These are phyloP conservation scores for Alethe diademata DNA, from an alignment of 2,113 vertebrate genomes.

Conservation along the genomic window DNA sequence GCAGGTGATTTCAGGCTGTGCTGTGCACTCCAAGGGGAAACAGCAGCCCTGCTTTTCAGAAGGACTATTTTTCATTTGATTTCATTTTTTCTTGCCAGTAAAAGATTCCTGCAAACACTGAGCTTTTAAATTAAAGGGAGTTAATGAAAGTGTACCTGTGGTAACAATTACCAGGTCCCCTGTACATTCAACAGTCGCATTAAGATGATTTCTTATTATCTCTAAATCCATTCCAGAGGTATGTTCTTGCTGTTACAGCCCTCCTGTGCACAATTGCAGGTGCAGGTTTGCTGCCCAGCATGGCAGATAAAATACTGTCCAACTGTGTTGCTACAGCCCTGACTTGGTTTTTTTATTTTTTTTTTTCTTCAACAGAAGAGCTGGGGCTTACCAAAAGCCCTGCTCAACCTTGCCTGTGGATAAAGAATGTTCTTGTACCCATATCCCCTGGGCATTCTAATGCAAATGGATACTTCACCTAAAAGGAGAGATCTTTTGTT, in stretches of 20 bases:
- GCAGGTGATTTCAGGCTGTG: not conserved
- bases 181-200: constrained; percentile 43
- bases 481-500: not conserved
- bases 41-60: not conserved
- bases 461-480: constrained; percentile 13
- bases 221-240: constrained; percentile 45
- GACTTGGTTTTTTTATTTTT: not conserved
- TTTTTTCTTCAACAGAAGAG: not conserved
- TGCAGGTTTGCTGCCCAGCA: not conserved
- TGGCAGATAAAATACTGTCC: not conserved
- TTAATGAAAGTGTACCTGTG: constrained; percentile 67
- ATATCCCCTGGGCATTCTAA: not conserved
- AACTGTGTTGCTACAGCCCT: not conserved
- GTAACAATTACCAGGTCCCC: constrained; percentile 40
- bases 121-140: constrained; percentile 67
- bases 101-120: constrained; percentile 17
- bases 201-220: constrained; percentile 61
- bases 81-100: not conserved
- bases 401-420: not conserved
- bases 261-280: constrained; percentile 43
- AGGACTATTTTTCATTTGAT: not conserved
- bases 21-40: not conserved
- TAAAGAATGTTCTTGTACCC: not conserved
- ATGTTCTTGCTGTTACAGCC: constrained; percentile 31
- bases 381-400: not conserved